Evolutionary conservation across 2,888 invertebrate species (phyloP), one percentile per base, ranked within the genome.

Genomic region (Omphaloscelis lunosa): DNA sequence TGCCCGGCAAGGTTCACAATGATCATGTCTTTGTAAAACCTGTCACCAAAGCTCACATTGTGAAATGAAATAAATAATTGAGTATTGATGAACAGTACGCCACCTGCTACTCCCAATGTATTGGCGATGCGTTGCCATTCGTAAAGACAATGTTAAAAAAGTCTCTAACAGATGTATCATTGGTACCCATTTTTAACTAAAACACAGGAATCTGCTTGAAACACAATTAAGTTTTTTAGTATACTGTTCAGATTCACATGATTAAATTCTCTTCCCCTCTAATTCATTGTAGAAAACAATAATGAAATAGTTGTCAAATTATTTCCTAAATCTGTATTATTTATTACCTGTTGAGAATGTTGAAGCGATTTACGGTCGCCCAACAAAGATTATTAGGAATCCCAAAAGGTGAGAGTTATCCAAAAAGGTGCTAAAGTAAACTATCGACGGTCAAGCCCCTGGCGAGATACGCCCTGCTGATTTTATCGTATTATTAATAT

Each of bases 401-500:
- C 58, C 71, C 53, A 27, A 83, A 81, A 82, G 83, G 82, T 85
- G 27, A 48, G 45, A 41, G 68, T 56, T 77, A 77, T 85, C 77
- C 68, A 69, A 58, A 82, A 72, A 82, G 83, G 73, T 58, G 68
- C 63, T 53, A 45, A 69, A 66, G 73, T 81, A 68, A 85, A 82
- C 77, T 71, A 77, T 85, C 61, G 58, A 51, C 67, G 68, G 71
- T 77, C 83, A 73, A 72, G 69, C 72, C 45, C 68, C 77, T 34
- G 66, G 71, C 1, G 66, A 67, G 82, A 34, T 70, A 66, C 72
- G 62, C 65, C 83, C 85, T 15, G 71, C 73, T 85, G 83, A 71
- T 83, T 82, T 85, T 82, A 85, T 82, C 68, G 70, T 23, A 17
- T 45, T 81, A 77, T 73, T 77, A 67, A 68, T 68, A 73, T 29